Evolutionary conservation across 2,888 invertebrate genomes (phyloP), one percentile per base, ranked within the genome.

Genomic region (Amphimallon solstitiale): DNA sequence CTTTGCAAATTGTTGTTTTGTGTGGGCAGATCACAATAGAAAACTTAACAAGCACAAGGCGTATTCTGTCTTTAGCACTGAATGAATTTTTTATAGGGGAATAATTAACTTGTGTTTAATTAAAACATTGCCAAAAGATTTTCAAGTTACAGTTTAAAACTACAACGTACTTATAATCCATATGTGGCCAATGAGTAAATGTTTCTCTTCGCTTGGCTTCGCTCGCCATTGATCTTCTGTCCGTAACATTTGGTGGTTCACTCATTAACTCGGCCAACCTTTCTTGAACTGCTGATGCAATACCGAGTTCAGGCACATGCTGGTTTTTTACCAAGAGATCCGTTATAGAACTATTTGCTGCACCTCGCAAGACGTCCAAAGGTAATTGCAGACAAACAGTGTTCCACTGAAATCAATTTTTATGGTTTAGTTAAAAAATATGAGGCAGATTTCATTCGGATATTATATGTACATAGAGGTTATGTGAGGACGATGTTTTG

Each of bases 111-210:
- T n/a, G n/a, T n/a, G n/a, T n/a, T n/a, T n/a, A n/a, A n/a, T n/a
- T n/a, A n/a, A n/a, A n/a, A n/a, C n/a, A n/a, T n/a, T n/a, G n/a
- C n/a, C n/a, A n/a, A n/a, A 23, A 23, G 5, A 23, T 23, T 23
- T 23, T 4, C 5, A 23, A 23, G 5, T 23, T 23, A 23, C 5
- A 23, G 2, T 23, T 4, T 21, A 51, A 4, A 49, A n/a, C n/a
- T 37, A 54, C 12, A 46, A 83, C 85, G 84, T 79, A 94, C 94
- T 96, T 96, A 84, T 96, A 97, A 82, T 95, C 94, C 94, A 95
- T 95, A 79, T 97, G 97, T 1, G 97, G 97, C 97, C 97, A 97
- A 78, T 93, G 90, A 71, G 91, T 90, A 83, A 97, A 97, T 0
- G 97, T 96, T 79, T 95, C 92, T 73, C 93, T 88, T 46, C 97